phyloP scores from a whole-genome alignment of 1,140 invertebrate genomes.

The Ceratina japonica region DNA sequence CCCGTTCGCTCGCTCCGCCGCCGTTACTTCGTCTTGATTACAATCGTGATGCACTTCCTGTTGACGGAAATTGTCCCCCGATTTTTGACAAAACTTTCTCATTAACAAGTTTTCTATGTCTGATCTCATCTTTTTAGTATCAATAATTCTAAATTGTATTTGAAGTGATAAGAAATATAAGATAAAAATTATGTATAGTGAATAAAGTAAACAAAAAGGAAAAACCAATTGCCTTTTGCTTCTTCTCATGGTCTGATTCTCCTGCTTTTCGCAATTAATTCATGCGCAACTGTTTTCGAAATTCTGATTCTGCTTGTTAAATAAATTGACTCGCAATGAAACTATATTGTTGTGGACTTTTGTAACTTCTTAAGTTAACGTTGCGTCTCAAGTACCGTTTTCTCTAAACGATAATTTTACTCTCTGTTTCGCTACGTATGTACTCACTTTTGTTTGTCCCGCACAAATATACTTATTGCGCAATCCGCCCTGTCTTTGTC shows the following conservation, averaged over 20 bases:
- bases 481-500: neutral
- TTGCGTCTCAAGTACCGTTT: neutral
- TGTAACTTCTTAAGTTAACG: too few species aligned
- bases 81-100: neutral
- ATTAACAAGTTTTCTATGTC: neutral
- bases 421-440: neutral
- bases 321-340: neutral
- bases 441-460: slow-evolving; percentile 34
- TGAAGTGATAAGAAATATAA: too few species aligned
- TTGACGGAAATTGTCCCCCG: neutral
- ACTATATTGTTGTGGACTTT: too few species aligned
- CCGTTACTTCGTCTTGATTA: neutral
- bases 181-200: too few species aligned
- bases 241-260: slow-evolving; percentile 11
- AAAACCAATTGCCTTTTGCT: neutral
- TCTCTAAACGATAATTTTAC: neutral
- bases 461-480: slow-evolving; percentile 26
- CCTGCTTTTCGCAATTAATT: neutral
- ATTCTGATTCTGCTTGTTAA: neutral
- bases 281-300: neutral
- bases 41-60: neutral
- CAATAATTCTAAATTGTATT: neutral
- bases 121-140: neutral
- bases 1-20: neutral
- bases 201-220: too few species aligned